phyloP scores from a whole-genome alignment of 2,888 invertebrate genomes.

The Rhyacophila evoluta region DNA sequence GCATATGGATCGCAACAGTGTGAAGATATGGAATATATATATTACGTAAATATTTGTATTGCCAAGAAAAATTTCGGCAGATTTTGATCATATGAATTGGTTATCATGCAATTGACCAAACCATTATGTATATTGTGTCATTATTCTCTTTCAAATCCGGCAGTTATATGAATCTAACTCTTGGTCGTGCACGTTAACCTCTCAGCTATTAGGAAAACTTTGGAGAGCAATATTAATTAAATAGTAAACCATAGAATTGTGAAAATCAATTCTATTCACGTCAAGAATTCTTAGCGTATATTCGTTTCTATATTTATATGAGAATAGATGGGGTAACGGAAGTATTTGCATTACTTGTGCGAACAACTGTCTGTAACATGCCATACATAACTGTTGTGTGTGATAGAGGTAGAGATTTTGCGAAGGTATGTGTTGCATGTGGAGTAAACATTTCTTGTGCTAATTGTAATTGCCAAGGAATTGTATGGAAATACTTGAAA shows the following conservation, averaged over 20 bases:
- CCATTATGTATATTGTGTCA: too few species aligned
- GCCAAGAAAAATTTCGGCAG: too few species aligned
- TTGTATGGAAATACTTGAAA: neutral
- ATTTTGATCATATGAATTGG: too few species aligned
- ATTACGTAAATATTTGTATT: too few species aligned
- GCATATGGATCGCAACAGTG: too few species aligned
- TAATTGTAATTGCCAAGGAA: constrained; percentile 14
- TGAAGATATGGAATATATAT: too few species aligned
- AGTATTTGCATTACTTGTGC: neutral
- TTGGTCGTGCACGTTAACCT: too few species aligned
- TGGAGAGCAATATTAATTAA: neutral
- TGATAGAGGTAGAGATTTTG: neutral
- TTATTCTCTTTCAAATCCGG: too few species aligned
- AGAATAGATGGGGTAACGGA: neutral
- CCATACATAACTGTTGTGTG: constrained; percentile 5
- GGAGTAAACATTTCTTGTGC: constrained; percentile 19
- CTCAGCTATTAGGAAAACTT: too few species aligned
- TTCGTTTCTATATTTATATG: constrained; percentile 4
- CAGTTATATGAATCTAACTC: too few species aligned
- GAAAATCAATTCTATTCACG: neutral
- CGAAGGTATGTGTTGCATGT: constrained; percentile 2
- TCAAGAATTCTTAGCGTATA: neutral
- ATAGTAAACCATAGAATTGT: neutral
- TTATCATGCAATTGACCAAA: too few species aligned
- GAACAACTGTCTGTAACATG: neutral